phyloP scores from a whole-genome alignment of 2,888 invertebrate species.

The Agonum fuliginosum region DNA sequence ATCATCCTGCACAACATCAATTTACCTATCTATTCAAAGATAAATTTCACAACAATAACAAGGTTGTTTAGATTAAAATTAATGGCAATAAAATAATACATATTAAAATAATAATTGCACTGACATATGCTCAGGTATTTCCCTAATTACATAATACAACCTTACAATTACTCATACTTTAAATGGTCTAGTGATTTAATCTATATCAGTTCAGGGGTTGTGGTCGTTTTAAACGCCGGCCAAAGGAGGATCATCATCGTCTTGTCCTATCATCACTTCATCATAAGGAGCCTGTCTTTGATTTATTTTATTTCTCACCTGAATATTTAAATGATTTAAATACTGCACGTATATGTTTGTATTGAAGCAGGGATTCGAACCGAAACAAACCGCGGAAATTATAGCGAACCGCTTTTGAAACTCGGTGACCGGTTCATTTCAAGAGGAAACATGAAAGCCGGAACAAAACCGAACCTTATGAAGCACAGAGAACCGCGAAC shows the following conservation, averaged over 20 bases:
- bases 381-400: too few relatives aligned
- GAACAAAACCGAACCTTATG: too few relatives aligned
- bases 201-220: constrained; percentile 20
- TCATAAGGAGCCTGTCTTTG: constrained; percentile 70
- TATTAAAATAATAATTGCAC: constrained; percentile 48
- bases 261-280: constrained; percentile 72
- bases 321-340: constrained; percentile 60
- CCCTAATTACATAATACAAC: constrained; percentile 52
- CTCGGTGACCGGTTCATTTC: too few relatives aligned
- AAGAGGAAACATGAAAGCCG: too few relatives aligned
- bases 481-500: too few relatives aligned
- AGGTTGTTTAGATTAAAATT: background rate
- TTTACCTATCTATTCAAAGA: background rate
- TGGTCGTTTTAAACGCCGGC: constrained; percentile 62
- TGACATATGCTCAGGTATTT: constrained; percentile 50
- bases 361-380: too few relatives aligned
- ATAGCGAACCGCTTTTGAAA: too few relatives aligned
- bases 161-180: constrained; percentile 38
- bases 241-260: constrained; percentile 69
- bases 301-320: constrained; percentile 69
- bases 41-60: constrained; percentile 11
- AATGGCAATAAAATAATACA: constrained; percentile 33
- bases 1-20: background rate
- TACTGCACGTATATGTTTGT: too few relatives aligned
- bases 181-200: constrained; percentile 50